A percentile compares a stretch with the other conserved stretches of the same genome.
phyloP scores from a whole-genome alignment of 2,888 invertebrate species.

The Leptopilina drosophilae region DNA sequence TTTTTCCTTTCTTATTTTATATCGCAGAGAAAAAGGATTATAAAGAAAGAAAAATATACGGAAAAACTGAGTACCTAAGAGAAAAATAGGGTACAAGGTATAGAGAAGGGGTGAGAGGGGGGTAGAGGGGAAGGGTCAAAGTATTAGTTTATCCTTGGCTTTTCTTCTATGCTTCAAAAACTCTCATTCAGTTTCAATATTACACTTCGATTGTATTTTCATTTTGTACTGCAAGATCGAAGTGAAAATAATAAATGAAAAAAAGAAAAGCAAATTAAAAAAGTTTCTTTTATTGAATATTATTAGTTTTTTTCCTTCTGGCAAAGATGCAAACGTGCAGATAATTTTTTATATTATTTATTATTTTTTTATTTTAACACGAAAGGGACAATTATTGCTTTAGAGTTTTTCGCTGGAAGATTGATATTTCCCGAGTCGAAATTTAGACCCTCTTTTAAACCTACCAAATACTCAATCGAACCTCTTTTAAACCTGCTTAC shows the following conservation, averaged over 20 bases:
- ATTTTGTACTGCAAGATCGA: slow-evolving; percentile 5
- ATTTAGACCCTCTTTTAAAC: no score
- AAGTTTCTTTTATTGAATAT: slow-evolving; percentile 1
- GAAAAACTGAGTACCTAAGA: not conserved
- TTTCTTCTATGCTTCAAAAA: not conserved
- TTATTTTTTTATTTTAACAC: no score
- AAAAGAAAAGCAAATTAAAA: not conserved
- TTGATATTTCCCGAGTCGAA: no score
- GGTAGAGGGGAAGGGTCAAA: not conserved
- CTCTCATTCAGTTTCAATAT: slow-evolving; percentile 25
- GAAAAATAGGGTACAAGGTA: not conserved
- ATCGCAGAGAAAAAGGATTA: not conserved
- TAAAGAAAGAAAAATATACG: slow-evolving; percentile 1
- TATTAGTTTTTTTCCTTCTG: not conserved
- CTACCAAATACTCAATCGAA: no score
- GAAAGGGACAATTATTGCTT: no score
- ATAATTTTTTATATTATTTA: no score
- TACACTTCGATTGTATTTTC: slow-evolving; percentile 26
- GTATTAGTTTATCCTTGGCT: slow-evolving; percentile 17
- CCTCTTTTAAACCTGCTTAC: no score
- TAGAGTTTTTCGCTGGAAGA: no score
- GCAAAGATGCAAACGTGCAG: not conserved
- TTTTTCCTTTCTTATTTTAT: not conserved
- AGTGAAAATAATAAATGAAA: not conserved
- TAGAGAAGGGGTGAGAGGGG: no score